These are phyloP conservation scores for Amblyopsis rosae DNA, from an alignment of 2,113 vertebrate species.

Conservation along the genomic window DNA sequence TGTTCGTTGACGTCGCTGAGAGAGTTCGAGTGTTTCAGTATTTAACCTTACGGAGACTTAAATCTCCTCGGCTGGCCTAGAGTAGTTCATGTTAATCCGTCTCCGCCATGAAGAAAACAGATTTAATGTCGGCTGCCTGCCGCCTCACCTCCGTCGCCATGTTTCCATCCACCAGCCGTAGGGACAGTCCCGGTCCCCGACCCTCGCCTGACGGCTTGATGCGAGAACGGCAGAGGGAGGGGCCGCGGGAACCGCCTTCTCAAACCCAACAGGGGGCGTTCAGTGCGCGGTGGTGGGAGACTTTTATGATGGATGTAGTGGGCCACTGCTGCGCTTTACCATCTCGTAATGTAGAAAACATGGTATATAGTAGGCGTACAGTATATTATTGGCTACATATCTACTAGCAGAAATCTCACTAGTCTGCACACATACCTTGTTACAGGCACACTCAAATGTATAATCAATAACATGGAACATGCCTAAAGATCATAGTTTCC, in stretches of 20 bases:
- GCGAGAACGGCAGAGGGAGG: slow-evolving; percentile 2
- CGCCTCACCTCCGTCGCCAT: slow-evolving; percentile 82
- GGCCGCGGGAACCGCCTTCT: background rate
- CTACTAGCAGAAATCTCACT: too few species aligned
- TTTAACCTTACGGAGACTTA: slow-evolving; percentile 11
- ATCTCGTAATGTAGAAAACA: background rate
- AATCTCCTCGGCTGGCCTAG: too few species aligned
- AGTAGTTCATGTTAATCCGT: background rate
- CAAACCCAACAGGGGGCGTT: background rate
- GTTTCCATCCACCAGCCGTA: slow-evolving; percentile 70
- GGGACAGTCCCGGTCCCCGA: slow-evolving; percentile 60
- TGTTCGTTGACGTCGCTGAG: background rate
- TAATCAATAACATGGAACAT: too few species aligned
- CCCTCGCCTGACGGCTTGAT: slow-evolving; percentile 32
- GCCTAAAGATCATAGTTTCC: too few species aligned
- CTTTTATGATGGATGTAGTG: too few species aligned
- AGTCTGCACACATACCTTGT: too few species aligned
- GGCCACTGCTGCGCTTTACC: background rate
- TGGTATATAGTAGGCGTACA: too few species aligned
- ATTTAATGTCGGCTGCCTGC: background rate
- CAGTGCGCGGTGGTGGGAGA: background rate
- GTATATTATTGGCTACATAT: too few species aligned
- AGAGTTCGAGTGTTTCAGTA: slow-evolving; percentile 2
- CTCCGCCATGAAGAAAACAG: background rate
- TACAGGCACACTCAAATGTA: background rate